Percentiles rank a stretch among this genome's conserved stretches.
Conservation (phyloP, 2,888 invertebrate genomes). For the Coelogynopora nodosa region DNA sequence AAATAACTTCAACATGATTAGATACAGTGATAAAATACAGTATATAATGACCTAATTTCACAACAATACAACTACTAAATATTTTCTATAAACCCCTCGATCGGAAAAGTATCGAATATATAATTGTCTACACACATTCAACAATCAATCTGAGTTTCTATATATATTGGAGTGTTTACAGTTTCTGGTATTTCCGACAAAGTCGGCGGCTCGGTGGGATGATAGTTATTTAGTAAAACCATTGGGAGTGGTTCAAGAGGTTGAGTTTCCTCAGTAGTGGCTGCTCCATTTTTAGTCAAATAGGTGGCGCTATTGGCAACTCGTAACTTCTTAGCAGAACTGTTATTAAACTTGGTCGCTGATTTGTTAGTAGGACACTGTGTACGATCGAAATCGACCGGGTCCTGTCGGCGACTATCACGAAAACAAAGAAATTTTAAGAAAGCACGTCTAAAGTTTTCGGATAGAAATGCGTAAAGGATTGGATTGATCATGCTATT, state of each 20-base stretch:
- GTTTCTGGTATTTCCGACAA: background rate
- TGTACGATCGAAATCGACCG: background rate
- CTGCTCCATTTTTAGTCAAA: background rate
- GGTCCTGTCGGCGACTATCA: background rate
- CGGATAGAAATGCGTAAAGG: slow-evolving; percentile 86
- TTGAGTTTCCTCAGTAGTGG: background rate
- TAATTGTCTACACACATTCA: too few relatives aligned
- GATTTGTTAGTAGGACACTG: background rate
- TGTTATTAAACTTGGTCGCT: background rate
- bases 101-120: too few relatives aligned
- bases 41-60: too few relatives aligned
- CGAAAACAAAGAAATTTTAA: slow-evolving; percentile 57
- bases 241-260: background rate
- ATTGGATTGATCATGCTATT: slow-evolving; percentile 92
- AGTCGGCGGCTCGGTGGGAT: background rate
- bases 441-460: slow-evolving; percentile 87
- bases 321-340: background rate
- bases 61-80: too few relatives aligned
- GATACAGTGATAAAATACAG: too few relatives aligned
- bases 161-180: background rate
- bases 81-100: too few relatives aligned
- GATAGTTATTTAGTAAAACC: background rate
- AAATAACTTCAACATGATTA: too few relatives aligned
- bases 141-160: slow-evolving; percentile 6
- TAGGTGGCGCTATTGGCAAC: background rate